Evolutionary conservation across 1,140 invertebrate genomes (phyloP), one percentile per base, ranked within the genome.

Genomic region (Brachionus calyciflorus): DNA sequence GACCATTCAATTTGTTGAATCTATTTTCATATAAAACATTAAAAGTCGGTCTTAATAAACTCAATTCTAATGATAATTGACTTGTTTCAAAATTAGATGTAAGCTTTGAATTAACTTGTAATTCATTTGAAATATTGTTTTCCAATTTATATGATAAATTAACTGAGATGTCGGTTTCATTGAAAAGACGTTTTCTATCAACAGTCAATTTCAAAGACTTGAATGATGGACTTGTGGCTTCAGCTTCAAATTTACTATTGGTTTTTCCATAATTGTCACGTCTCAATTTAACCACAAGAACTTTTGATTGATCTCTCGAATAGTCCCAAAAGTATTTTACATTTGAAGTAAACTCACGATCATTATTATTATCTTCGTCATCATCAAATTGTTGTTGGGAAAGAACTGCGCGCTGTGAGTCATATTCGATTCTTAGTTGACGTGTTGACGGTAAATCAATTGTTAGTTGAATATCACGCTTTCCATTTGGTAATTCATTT

Each of bases 1-100:
- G 19, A 40, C 69, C 69, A 40, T 73, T 73, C 0, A 40, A 40
- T 73, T 73, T 73, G 28, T 73, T 73, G 33, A 73, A 73, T 49
- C 40, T 40, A 49, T 73, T 73, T 73, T 73, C 69, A 24, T 51
- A 73, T 17, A 14, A 4, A 17, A 73, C n/a, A 28, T 73, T 73
- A 7, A 73, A 55, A 14, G 30, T 26, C 14, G 69, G 69, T 73
- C 69, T 49, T 6, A 10, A 6, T 33, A 73, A 55, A 41, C 33
- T 73, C n/a, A 55, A 37, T 55, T 73, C 69, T 17, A 73, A 2
- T 14, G 69, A 49, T 40, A 73, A 41, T 33, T 28, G 19, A 41
- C 28, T 73, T 37, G 46, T n/a, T 3, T 73, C 51, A 21, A 73
- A 73, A 41, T 73, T 26, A 51, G 46, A 51, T 5, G 28, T 12